Evolutionary conservation across 2,888 invertebrate genomes (phyloP).

Genomic region (Eudiplozoon nipponicum): DNA sequence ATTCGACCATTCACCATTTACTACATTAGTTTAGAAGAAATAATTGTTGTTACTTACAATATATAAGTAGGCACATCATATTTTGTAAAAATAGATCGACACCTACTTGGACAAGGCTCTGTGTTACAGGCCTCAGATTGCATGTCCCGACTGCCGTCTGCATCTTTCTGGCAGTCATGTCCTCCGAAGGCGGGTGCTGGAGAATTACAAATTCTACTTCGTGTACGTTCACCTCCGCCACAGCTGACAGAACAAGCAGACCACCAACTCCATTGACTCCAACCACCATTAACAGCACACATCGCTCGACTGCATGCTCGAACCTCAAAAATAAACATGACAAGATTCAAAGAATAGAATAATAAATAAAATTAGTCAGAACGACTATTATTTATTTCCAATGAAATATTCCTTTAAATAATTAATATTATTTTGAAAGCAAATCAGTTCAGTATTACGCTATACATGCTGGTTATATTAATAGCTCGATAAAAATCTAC

Average conservation of each 20-base stretch:
- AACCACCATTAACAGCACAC: conserved; percentile 22
- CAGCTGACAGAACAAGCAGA: conserved; percentile 32
- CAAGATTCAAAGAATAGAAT: too few species aligned
- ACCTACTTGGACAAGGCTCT: conserved; percentile 3
- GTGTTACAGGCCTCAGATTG: conserved; percentile 18
- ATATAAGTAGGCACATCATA: not conserved
- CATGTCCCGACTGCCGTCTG: not conserved
- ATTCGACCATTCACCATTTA: conserved; percentile 21
- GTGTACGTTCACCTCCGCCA: conserved; percentile 30
- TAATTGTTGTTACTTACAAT: not conserved
- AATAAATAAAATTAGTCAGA: too few species aligned
- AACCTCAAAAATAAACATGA: too few species aligned
- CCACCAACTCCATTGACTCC: conserved; percentile 34
- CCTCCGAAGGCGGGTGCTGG: conserved; percentile 29
- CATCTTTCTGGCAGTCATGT: conserved; percentile 10
- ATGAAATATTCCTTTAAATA: too few species aligned
- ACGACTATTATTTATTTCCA: too few species aligned
- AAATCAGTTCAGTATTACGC: too few species aligned
- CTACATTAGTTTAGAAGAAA: conserved; percentile 1
- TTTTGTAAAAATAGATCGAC: not conserved
- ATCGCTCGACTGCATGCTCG: not conserved
- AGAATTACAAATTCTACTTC: conserved; percentile 30
- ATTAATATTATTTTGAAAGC: too few species aligned
- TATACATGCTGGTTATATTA: too few species aligned
- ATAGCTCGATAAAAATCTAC: too few species aligned